Percentiles rank a stretch among this genome's conserved stretches.
Conservation (phyloP, 2,113 vertebrate genomes). For the Hydropotes inermis region DNA sequence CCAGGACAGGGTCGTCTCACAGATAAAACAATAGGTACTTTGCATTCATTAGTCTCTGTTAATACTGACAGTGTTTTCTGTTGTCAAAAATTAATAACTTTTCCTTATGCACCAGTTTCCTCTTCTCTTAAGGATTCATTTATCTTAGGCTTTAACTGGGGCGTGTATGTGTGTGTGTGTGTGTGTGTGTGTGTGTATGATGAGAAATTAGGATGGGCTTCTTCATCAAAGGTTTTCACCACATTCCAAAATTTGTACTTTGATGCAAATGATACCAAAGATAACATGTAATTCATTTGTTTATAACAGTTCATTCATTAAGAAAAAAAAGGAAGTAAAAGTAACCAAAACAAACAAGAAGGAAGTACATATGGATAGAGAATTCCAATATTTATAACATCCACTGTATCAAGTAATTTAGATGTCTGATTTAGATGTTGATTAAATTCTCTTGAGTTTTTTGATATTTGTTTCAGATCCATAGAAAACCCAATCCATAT, state of each 20-base stretch:
- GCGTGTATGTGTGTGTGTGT: rapidly evolving
- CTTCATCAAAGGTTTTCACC: background rate
- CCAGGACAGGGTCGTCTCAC: background rate
- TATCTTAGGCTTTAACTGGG: background rate
- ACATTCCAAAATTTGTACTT: background rate
- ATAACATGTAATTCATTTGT: background rate
- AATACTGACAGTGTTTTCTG: background rate
- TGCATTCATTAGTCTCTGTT: background rate
- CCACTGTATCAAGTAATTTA: background rate
- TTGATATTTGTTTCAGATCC: background rate
- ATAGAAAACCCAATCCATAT: background rate
- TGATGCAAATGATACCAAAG: background rate
- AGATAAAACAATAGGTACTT: background rate
- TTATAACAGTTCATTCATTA: background rate
- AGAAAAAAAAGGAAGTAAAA: background rate
- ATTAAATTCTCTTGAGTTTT: background rate
- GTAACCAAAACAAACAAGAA: background rate
- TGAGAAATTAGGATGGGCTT: background rate
- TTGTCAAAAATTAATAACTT: background rate
- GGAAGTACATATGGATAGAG: background rate
- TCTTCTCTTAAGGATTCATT: background rate
- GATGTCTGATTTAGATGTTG: background rate
- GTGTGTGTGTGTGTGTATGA: background rate
- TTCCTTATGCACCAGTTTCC: background rate
- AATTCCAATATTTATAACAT: background rate